Conservation (phyloP, 2,113 vertebrate genomes). For the Tautogolabrus adspersus region DNA sequence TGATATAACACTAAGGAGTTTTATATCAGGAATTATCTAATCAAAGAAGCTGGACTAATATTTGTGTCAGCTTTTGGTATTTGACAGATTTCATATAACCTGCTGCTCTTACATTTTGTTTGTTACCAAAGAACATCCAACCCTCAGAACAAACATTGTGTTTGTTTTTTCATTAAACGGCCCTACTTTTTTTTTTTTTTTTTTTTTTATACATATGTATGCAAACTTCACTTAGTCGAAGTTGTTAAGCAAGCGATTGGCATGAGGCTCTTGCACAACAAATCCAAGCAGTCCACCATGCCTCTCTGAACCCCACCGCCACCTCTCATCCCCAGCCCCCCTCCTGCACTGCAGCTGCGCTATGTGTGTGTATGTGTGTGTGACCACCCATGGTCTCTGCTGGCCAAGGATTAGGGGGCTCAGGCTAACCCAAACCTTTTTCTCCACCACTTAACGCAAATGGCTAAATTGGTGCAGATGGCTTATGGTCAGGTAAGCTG, state of each 20-base stretch:
- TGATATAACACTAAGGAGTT: neutral
- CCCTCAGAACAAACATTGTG: neutral
- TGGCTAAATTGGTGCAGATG: slow-evolving; percentile 75
- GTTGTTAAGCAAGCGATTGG: slow-evolving; percentile 45
- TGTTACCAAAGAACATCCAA: slow-evolving; percentile 1
- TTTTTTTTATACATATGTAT: neutral
- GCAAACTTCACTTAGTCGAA: slow-evolving; percentile 19
- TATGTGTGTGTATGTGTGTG: slow-evolving; percentile 33
- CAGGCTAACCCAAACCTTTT: slow-evolving; percentile 75
- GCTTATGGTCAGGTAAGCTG: slow-evolving; percentile 69
- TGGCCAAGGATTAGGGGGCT: slow-evolving; percentile 76
- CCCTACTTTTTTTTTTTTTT: no score
- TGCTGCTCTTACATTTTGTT: neutral
- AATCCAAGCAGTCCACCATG: slow-evolving; percentile 50
- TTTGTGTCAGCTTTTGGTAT: neutral
- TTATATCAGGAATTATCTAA: neutral
- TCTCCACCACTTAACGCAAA: slow-evolving; percentile 74
- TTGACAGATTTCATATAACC: neutral
- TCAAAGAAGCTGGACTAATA: neutral
- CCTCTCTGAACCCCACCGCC: slow-evolving; percentile 37
- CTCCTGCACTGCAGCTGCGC: slow-evolving; percentile 60
- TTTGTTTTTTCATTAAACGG: slow-evolving; percentile 1
- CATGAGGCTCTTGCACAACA: slow-evolving; percentile 63
- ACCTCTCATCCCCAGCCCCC: slow-evolving; percentile 43
- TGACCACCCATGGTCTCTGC: slow-evolving; percentile 80